Base-by-base conservation (phyloP, 2,113 vertebrate genomes). In the Microcebus jonahi region DNA sequence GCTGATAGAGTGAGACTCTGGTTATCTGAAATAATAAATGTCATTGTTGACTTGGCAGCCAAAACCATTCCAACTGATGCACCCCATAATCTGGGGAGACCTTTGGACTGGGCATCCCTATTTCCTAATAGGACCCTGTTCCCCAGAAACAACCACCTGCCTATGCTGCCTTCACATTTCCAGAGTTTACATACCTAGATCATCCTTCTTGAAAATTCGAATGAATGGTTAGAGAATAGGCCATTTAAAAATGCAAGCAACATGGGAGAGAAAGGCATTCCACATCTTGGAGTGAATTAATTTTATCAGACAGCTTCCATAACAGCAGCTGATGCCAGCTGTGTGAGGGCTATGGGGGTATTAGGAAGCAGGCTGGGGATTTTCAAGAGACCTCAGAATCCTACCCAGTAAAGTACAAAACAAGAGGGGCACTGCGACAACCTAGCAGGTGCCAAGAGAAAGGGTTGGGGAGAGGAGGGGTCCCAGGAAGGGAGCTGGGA, bases 131-230 rank as follows among this genome's bases (percentile, higher is more conserved):
- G 55, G 36, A 59, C 5, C 0, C 17, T 42, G 12, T 45, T 80
- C 45, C 42, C 84, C 18, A 87, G 70, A 94, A 85, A 80, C 25
- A 80, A 34, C 50, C 7, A 45, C 29, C 27, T 34, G 31, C 31
- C 68, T 77, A 81, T 17, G 34, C 29, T 94, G 63, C 53, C 70
- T 94, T 84, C 65, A 79, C 10, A 81, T 39, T 50, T 81, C n/a
- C 53, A 84, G 81, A 87, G 76, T n/a, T 12, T 70, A 90, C 31
- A 90, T 25, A 10, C 42, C 21, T 84, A 59, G 20, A 31, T 73
- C 59, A 89, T 20, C 36, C 68, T 91, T 53, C 79, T 70, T 93
- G 34, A 96, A 95, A 79, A 59, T 36, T 65, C 45, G 53, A 71
- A 65, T 53, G 73, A 68, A 36, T 14, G 45, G 23, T 76, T 48